Base-by-base conservation (phyloP, 2,113 vertebrate genomes). In the Meles meles region DNA sequence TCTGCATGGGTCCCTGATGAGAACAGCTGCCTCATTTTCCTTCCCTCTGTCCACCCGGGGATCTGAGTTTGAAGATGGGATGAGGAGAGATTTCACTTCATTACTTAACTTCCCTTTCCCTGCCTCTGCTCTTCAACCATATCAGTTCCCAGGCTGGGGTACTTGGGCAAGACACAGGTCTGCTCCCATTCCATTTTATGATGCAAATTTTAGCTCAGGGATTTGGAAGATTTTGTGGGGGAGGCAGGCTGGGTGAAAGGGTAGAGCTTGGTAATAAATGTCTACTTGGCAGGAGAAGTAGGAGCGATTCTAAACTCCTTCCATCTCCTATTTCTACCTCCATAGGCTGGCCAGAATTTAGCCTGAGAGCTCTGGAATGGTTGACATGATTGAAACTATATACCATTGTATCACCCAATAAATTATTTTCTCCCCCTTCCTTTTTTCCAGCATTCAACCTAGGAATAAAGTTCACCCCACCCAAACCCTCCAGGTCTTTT, bases 251-350 rank as follows among this genome's bases (percentile, higher is more conserved):
- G 88, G 90, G 59, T 83, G 93, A 89, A 95, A 96, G 92, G 92
- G 97, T 97, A 96, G 92, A 97, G 95, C 91, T 97, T 77, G 59
- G 57, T 97, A 94, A 94, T 83, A 80, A 91, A 81, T 44, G 90
- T 97, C 94, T 96, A 80, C 85, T 96, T 55, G 90, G 47, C 17
- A 71, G 92, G 97, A 95, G 71, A 92, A 94, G n/a, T 71, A 83
- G 94, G 88, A 98, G 65, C 96, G 81, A 95, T 57, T 93, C 92
- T 94, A 80, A 93, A 85, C 71, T 88, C 92, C 94, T 97, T 96
- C 95, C 52, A 42, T 21, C 97, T 95, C 80, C 94, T 93, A 95
- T 94, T 98, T 98, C 98, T 98, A 98, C 98, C 98, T 98, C 98
- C 96, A 97, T 94, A 96, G 96, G 96, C 97, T 83, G 85, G 93